Conservation (phyloP, 2,888 invertebrate genomes). For the Teinopalpus imperialis region DNA sequence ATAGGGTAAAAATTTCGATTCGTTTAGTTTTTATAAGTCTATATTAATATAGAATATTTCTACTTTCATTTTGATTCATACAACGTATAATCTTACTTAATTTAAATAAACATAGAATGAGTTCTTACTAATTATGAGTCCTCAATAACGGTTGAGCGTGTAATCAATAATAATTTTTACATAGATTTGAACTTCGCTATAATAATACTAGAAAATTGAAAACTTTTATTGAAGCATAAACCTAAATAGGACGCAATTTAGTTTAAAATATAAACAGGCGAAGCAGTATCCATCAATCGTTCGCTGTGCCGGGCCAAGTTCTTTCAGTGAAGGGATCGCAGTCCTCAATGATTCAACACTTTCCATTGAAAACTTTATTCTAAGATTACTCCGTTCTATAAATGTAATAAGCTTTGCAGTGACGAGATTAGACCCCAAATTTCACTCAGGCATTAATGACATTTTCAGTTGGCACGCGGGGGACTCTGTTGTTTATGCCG, state of each 20-base stretch:
- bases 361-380: constrained; percentile 81
- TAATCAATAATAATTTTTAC: too few relatives aligned
- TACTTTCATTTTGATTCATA: too few relatives aligned
- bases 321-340: constrained; percentile 76
- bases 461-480: constrained; percentile 73
- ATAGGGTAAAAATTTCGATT: too few relatives aligned
- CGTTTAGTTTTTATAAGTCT: too few relatives aligned
- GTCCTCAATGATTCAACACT: constrained; percentile 77
- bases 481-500: constrained; percentile 61
- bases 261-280: constrained; percentile 20
- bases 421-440: constrained; percentile 80
- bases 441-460: constrained; percentile 81
- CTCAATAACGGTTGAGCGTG: too few relatives aligned
- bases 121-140: too few relatives aligned
- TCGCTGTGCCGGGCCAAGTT: constrained; percentile 47
- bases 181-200: too few relatives aligned
- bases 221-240: constrained; percentile 12
- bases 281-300: constrained; percentile 37
- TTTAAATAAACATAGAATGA: too few relatives aligned
- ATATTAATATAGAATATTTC: too few relatives aligned
- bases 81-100: too few relatives aligned
- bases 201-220: not conserved
- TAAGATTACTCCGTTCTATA: constrained; percentile 80
- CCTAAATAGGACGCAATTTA: constrained; percentile 17
- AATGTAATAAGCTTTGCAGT: constrained; percentile 81